A percentile compares a stretch with the other conserved stretches of the same genome.
Evolutionary conservation across 2,113 vertebrate genomes (phyloP).

Genomic region (Dicerorhinus sumatrensis): DNA sequence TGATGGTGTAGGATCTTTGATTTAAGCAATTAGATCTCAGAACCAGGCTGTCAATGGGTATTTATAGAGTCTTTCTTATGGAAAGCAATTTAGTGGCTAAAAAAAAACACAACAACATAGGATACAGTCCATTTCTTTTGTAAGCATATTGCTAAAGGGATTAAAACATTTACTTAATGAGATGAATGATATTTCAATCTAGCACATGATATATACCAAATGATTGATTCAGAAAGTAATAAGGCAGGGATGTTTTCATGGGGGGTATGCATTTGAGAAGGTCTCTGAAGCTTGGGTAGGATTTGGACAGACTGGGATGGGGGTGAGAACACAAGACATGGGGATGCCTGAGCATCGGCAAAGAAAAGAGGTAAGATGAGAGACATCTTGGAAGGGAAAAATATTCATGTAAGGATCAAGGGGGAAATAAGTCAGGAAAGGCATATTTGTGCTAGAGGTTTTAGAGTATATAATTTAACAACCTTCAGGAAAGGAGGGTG

Average conservation of each 20-base stretch:
- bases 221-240: neutral
- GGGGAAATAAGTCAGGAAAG: neutral
- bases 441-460: neutral
- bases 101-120: neutral
- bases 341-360: neutral
- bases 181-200: neutral
- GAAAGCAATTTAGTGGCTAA: neutral
- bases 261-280: neutral
- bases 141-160: neutral
- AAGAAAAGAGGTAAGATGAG: neutral
- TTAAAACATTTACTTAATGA: neutral
- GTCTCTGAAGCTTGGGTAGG: neutral
- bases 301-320: neutral
- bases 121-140: neutral
- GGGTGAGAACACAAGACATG: neutral
- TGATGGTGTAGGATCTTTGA: neutral
- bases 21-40: conserved; percentile 25
- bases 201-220: neutral
- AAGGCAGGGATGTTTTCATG: neutral
- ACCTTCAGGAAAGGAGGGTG: neutral
- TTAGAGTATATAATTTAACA: neutral
- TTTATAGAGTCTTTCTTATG: neutral
- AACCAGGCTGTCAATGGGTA: neutral
- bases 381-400: neutral
- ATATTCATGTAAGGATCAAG: neutral